These are phyloP conservation scores for Porites australiensis DNA, from an alignment of 64 coral and sea anemone genomes.

Conservation along the genomic window DNA sequence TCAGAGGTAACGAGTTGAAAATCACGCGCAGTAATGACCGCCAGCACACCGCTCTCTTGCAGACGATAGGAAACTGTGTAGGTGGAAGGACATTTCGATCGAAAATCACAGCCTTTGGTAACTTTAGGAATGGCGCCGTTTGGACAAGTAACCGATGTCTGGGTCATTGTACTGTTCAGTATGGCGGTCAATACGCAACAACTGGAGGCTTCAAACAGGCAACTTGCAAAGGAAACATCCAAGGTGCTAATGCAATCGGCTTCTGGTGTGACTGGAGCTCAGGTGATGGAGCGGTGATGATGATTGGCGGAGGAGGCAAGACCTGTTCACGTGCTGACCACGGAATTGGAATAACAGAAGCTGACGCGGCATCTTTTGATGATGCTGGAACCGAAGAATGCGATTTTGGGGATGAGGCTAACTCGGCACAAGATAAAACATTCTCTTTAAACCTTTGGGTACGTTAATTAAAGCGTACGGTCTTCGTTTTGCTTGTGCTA, in stretches of 20 bases:
- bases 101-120: conserved; percentile 27
- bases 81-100: conserved; percentile 16
- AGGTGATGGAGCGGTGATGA: too few relatives aligned
- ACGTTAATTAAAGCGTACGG: too few relatives aligned
- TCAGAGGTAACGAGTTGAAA: conserved; percentile 52
- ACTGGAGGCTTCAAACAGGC: conserved; percentile 29
- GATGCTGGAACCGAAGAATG: too few relatives aligned
- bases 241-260: background rate
- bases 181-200: background rate
- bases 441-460: too few relatives aligned
- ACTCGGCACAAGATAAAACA: too few relatives aligned
- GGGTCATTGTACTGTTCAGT: conserved; percentile 32
- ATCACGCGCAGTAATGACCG: conserved; percentile 62
- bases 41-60: background rate
- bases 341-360: too few relatives aligned
- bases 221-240: conserved; percentile 18
- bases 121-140: background rate
- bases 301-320: too few relatives aligned
- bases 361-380: too few relatives aligned
- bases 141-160: conserved; percentile 18
- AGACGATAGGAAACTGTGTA: background rate
- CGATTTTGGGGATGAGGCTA: too few relatives aligned
- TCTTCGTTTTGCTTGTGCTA: too few relatives aligned
- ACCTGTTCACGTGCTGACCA: too few relatives aligned
- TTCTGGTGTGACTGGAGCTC: background rate